Evolutionary conservation across 2,797 vertebrate species (phyloP).

Genomic region (Numenius phaeopus): DNA sequence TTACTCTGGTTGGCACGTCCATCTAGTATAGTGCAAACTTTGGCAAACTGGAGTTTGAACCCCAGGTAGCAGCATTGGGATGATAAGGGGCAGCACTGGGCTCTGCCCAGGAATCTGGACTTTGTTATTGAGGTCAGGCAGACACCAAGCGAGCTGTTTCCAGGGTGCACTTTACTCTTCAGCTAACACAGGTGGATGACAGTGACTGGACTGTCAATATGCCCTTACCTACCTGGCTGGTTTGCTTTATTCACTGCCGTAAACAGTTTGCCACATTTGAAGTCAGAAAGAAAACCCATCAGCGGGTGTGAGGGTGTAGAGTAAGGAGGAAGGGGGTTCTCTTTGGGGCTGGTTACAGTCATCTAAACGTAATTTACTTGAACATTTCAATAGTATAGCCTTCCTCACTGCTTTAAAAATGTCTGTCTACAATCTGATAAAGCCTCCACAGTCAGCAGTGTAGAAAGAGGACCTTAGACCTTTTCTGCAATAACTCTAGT

Average conservation of each 20-base stretch:
- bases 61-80: background rate
- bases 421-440: background rate
- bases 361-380: conserved; percentile 11
- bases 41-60: background rate
- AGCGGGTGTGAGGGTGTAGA: background rate
- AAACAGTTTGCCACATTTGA: background rate
- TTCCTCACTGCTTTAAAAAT: conserved; percentile 6
- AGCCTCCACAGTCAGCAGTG: background rate
- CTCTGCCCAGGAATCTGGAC: background rate
- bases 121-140: background rate
- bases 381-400: background rate
- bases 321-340: background rate
- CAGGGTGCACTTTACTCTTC: background rate
- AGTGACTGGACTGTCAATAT: background rate
- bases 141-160: background rate
- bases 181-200: background rate
- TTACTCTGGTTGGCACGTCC: background rate
- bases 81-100: background rate
- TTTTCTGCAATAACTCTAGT: conserved; percentile 47
- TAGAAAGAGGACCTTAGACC: conserved; percentile 53
- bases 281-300: background rate
- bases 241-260: background rate
- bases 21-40: background rate
- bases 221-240: background rate
- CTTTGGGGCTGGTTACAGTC: background rate